These are phyloP conservation scores for Megaustenia siamemsis DNA, from an alignment of 2,888 invertebrate species.

Conservation along the genomic window DNA sequence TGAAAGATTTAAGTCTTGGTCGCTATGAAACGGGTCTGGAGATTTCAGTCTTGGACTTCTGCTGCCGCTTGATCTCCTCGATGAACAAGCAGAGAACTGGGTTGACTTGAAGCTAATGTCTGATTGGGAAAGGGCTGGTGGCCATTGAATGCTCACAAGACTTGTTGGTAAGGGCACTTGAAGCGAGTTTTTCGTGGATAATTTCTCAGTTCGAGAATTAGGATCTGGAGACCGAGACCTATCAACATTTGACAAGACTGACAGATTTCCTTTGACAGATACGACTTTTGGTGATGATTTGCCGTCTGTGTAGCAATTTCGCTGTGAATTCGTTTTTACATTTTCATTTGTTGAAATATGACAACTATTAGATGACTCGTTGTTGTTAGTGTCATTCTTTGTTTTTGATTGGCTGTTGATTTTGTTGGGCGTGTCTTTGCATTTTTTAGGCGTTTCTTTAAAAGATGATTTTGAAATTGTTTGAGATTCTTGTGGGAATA, in stretches of 20 bases:
- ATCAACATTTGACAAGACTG: background rate
- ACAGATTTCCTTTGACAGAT: background rate
- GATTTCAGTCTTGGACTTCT: background rate
- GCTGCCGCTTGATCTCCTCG: background rate
- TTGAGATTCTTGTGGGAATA: slow-evolving; percentile 12
- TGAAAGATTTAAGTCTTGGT: background rate
- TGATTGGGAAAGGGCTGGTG: background rate
- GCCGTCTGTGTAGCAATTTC: background rate
- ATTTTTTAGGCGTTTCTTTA: background rate
- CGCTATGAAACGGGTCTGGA: background rate
- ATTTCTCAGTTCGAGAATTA: background rate
- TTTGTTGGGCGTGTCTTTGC: background rate
- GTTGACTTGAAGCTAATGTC: background rate
- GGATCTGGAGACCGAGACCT: background rate
- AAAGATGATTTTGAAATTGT: background rate
- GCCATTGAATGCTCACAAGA: slow-evolving; percentile 9
- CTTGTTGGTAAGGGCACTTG: slow-evolving; percentile 6
- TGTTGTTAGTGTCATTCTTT: background rate
- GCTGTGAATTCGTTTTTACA: background rate
- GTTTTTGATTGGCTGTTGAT: no score
- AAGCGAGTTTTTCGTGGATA: background rate
- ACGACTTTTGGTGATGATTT: background rate
- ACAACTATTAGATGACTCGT: background rate
- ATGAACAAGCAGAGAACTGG: background rate
- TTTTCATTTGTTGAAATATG: background rate